Evolutionary conservation across 1,140 invertebrate species (phyloP).

Genomic region (Liolophura sinensis): DNA sequence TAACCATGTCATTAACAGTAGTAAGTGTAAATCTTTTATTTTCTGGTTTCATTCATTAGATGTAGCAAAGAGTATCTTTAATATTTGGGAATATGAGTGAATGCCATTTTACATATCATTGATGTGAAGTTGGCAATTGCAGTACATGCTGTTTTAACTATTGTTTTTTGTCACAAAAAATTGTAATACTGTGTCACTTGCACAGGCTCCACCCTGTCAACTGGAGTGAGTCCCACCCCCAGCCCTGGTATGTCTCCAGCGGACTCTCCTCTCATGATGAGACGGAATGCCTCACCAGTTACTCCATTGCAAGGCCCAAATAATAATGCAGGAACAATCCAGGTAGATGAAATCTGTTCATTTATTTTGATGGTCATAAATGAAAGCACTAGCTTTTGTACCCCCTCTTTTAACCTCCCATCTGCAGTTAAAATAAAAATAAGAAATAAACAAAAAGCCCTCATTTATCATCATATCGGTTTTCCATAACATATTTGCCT

Average conservation of each 20-base stretch:
- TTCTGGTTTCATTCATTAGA: neutral
- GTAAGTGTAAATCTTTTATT: constrained; percentile 1
- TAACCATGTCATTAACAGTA: constrained; percentile 3
- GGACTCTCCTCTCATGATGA: constrained; percentile 41
- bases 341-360: constrained; percentile 6
- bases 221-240: constrained; percentile 41
- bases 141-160: too few relatives aligned
- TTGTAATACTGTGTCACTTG: neutral
- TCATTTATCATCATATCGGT: neutral
- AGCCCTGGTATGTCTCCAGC: constrained; percentile 47
- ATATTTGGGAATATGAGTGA: too few relatives aligned
- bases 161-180: neutral
- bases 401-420: neutral
- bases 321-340: constrained; percentile 17
- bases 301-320: constrained; percentile 27
- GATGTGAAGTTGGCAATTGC: neutral
- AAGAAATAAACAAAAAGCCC: neutral
- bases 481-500: neutral
- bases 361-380: constrained; percentile 19
- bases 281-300: constrained; percentile 37
- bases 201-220: constrained; percentile 25
- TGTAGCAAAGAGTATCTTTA: neutral
- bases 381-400: neutral
- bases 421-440: constrained; percentile 2
- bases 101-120: too few relatives aligned